Evolutionary conservation across 1,140 invertebrate species (phyloP).

Genomic region (Sitophilus oryzae): DNA sequence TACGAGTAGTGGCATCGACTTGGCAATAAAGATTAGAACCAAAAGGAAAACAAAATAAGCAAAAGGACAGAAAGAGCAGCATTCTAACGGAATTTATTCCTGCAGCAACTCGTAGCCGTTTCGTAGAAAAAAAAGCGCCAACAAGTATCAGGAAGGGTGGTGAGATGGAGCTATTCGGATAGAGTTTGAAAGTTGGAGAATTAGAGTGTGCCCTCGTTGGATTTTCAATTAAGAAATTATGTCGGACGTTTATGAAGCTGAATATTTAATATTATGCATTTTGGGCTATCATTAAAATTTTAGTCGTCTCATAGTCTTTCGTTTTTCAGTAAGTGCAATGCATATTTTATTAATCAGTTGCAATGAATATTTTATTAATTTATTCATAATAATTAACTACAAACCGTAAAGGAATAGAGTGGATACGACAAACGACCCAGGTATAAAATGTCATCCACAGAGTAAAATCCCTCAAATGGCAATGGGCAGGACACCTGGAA

Average conservation of each 20-base stretch:
- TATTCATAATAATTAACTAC: no score
- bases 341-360: no score
- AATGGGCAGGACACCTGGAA: no score
- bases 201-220: not conserved
- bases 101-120: conserved; percentile 18
- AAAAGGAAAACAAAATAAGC: conserved; percentile 17
- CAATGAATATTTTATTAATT: no score
- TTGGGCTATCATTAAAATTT: not conserved
- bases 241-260: no score
- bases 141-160: conserved; percentile 17
- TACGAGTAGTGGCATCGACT: conserved; percentile 2
- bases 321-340: no score
- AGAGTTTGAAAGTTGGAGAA: not conserved
- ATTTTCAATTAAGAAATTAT: not conserved
- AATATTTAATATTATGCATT: not conserved
- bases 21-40: conserved; percentile 17
- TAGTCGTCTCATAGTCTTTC: no score
- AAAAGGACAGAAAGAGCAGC: no score
- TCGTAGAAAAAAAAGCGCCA: conserved; percentile 18
- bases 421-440: no score
- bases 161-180: not conserved
- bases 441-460: no score
- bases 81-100: conserved; percentile 14
- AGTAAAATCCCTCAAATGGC: no score
- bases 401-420: no score